Conservation (phyloP, 2,113 vertebrate genomes). For the Ahaetulla prasina region DNA sequence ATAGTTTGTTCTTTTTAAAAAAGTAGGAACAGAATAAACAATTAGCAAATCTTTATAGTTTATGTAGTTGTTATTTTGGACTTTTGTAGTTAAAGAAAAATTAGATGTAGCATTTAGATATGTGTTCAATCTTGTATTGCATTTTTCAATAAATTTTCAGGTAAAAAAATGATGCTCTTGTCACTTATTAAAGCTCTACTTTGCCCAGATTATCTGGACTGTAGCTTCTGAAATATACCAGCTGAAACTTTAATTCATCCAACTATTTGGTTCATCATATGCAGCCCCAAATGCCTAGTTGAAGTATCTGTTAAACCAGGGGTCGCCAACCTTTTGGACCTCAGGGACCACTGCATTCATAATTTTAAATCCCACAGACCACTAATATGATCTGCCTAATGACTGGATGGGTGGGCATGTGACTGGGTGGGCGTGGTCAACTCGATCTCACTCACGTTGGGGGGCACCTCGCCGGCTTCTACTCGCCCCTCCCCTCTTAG, state of each 20-base stretch:
- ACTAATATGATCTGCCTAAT: too few relatives aligned
- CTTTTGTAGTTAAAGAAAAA: constrained; percentile 64
- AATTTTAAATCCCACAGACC: too few relatives aligned
- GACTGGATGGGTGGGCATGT: too few relatives aligned
- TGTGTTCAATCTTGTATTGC: constrained; percentile 70
- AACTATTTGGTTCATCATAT: neutral
- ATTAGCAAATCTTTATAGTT: constrained; percentile 52
- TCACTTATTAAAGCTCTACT: neutral
- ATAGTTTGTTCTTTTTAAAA: constrained; percentile 65
- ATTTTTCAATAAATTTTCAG: constrained; percentile 77
- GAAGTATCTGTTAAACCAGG: neutral
- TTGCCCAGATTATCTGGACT: neutral
- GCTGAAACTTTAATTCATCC: neutral
- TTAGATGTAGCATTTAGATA: constrained; percentile 63
- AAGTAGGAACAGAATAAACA: constrained; percentile 50
- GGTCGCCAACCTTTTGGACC: too few relatives aligned
- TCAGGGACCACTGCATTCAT: too few relatives aligned
- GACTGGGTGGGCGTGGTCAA: too few relatives aligned
- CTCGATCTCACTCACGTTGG: too few relatives aligned
- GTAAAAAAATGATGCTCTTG: constrained; percentile 10
- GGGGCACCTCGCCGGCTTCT: too few relatives aligned
- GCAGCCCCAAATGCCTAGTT: neutral
- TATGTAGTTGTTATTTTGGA: constrained; percentile 58
- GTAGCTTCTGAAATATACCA: neutral
- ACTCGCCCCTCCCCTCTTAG: too few relatives aligned